These are phyloP conservation scores for Strigamia maritima DNA, from an alignment of 2,888 invertebrate genomes.

Conservation along the genomic window DNA sequence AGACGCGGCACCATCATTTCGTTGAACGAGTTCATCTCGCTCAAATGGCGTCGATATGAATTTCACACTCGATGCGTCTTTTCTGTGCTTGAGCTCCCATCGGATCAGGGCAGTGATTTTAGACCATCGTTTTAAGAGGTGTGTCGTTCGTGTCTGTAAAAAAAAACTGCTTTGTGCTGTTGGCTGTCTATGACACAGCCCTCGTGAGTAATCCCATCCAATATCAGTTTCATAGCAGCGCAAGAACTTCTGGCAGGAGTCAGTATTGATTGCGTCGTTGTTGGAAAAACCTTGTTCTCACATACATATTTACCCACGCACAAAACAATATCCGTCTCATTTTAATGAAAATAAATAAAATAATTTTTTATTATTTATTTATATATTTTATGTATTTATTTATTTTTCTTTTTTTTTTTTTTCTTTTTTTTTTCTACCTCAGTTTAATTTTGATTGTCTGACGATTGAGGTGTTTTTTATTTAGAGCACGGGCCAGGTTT, in stretches of 20 bases:
- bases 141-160: slow-evolving; percentile 1
- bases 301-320: slow-evolving; percentile 8
- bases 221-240: slow-evolving; percentile 16
- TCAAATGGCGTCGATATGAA: slow-evolving; percentile 27
- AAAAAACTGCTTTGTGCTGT: neutral
- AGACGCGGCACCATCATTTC: slow-evolving; percentile 23
- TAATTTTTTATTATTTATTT: no score
- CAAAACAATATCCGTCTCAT: neutral
- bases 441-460: neutral
- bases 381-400: no score
- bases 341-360: neutral
- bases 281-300: slow-evolving; percentile 21
- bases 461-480: neutral
- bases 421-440: no score
- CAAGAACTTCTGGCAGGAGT: slow-evolving; percentile 26
- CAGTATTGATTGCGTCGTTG: slow-evolving; percentile 20
- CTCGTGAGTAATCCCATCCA: slow-evolving; percentile 26
- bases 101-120: slow-evolving; percentile 16
- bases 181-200: slow-evolving; percentile 12
- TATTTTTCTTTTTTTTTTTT: neutral
- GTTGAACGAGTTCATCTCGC: slow-evolving; percentile 26
- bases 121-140: slow-evolving; percentile 7
- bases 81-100: slow-evolving; percentile 23
- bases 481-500: neutral
- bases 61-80: slow-evolving; percentile 27